phyloP scores from a whole-genome alignment of 2,888 invertebrate genomes.

The Drosophila villosipedis region DNA sequence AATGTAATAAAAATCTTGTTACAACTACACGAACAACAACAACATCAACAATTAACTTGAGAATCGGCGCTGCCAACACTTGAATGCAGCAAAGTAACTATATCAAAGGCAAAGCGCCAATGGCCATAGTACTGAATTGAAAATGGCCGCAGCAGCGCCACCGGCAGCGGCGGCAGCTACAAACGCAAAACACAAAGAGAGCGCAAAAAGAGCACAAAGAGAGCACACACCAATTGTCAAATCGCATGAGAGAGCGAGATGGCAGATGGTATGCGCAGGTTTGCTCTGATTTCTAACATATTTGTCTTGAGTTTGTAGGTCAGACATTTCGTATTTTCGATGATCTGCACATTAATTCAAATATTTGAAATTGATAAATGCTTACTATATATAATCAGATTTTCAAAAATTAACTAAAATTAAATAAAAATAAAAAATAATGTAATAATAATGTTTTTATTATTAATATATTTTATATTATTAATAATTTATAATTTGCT shows the following conservation, averaged over 20 bases:
- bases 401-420: not conserved
- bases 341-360: conserved; percentile 9
- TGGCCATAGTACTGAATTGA: conserved; percentile 61
- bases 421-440: not conserved
- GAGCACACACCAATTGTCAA: conserved; percentile 1
- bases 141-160: conserved; percentile 50
- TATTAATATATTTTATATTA: not conserved
- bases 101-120: conserved; percentile 72
- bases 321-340: not conserved
- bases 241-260: conserved; percentile 19
- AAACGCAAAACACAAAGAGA: conserved; percentile 25
- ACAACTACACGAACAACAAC: conserved; percentile 12
- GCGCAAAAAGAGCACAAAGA: conserved; percentile 6
- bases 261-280: conserved; percentile 26
- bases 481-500: not conserved
- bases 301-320: not conserved
- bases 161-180: not conserved
- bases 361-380: not conserved
- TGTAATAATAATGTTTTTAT: not conserved
- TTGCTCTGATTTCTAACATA: conserved; percentile 2
- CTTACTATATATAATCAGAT: not conserved
- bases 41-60: conserved; percentile 34
- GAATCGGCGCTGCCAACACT: conserved; percentile 38
- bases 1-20: conserved; percentile 47
- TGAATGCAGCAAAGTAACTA: conserved; percentile 53